Percentiles rank a stretch among this genome's conserved stretches.
These are phyloP conservation scores for Corythornis vintsioides DNA, from an alignment of 2,113 vertebrate genomes.

Conservation along the genomic window DNA sequence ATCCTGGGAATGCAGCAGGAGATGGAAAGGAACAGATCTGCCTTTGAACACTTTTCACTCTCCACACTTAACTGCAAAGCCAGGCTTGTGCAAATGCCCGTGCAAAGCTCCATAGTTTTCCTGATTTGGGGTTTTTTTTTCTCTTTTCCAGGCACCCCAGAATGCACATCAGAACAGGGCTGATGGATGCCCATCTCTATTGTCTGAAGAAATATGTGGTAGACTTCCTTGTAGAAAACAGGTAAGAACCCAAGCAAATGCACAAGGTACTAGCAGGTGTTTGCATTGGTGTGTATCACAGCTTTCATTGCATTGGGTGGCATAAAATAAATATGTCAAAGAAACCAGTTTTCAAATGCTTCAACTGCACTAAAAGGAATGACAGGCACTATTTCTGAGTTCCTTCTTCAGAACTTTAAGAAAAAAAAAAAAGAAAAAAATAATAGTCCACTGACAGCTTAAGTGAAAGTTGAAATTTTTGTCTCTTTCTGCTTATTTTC, in stretches of 20 bases:
- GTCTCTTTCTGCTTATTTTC: background rate
- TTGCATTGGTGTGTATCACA: background rate
- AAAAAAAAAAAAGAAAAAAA: background rate
- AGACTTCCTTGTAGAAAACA: constrained; percentile 92
- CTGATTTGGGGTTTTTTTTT: background rate
- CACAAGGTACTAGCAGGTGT: background rate
- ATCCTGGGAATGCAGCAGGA: background rate
- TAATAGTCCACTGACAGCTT: background rate
- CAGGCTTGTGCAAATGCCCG: background rate
- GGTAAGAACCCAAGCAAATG: constrained; percentile 76
- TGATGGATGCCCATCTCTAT: constrained; percentile 97
- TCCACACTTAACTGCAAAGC: background rate
- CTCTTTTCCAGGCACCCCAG: constrained; percentile 85
- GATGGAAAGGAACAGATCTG: background rate
- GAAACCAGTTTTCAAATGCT: background rate
- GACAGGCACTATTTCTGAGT: background rate
- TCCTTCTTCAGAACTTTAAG: background rate
- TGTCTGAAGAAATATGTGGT: constrained; percentile 95
- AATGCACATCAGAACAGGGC: constrained; percentile 92
- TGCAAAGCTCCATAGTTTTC: background rate
- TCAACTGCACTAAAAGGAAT: background rate
- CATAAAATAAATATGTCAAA: background rate
- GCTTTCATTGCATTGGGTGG: background rate
- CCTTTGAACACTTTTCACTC: background rate
- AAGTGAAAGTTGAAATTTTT: constrained; percentile 10